A percentile compares a stretch with the other conserved stretches of the same genome.
phyloP scores from a whole-genome alignment of 2,113 vertebrate species.

The Accipiter virgatus region DNA sequence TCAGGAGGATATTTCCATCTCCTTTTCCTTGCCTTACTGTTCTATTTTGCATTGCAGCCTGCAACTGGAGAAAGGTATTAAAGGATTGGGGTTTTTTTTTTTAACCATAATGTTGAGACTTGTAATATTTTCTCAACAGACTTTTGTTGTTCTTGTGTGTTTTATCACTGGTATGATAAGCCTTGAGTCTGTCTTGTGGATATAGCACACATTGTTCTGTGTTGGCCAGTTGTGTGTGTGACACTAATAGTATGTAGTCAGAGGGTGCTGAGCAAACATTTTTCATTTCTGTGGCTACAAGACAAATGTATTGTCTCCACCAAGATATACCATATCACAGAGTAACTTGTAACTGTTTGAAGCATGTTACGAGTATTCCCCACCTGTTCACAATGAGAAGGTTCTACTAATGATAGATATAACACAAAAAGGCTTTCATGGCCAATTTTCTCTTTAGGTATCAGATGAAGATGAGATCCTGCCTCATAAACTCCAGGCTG shows the following conservation, averaged over 20 bases:
- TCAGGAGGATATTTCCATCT: not conserved
- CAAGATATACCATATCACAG: not conserved
- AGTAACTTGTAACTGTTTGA: not conserved
- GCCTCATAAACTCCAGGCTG: constrained; percentile 93
- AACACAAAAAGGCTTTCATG: not conserved
- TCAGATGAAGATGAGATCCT: constrained; percentile 95
- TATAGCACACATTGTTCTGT: not conserved
- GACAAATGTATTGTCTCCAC: not conserved
- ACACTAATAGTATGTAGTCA: not conserved
- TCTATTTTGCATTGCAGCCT: constrained; percentile 42
- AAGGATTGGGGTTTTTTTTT: not conserved
- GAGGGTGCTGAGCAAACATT: not conserved
- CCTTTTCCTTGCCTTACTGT: constrained; percentile 20
- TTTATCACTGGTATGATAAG: not conserved
- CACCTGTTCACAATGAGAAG: not conserved
- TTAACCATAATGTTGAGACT: not conserved
- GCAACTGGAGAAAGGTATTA: constrained; percentile 52
- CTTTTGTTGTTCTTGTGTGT: not conserved
- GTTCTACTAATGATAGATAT: not conserved
- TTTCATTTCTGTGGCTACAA: not conserved
- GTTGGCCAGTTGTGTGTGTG: not conserved
- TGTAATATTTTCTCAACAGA: not conserved
- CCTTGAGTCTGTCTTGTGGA: not conserved
- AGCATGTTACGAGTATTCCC: not conserved
- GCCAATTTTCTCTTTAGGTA: constrained; percentile 69